phyloP scores from a whole-genome alignment of 2,888 invertebrate genomes.

The Meloe dianella region DNA sequence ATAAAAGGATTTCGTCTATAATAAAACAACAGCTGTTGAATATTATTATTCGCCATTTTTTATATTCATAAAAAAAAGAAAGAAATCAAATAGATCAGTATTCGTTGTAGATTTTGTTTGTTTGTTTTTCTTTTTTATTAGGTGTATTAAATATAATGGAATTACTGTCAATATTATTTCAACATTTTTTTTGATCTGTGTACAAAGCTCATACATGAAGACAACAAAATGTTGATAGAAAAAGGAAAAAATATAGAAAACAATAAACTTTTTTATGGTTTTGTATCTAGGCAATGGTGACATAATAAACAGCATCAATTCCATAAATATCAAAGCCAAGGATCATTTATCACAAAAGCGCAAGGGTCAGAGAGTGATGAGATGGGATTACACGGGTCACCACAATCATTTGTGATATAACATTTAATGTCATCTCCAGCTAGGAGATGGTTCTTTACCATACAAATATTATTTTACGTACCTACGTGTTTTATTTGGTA shows the following conservation, averaged over 20 bases:
- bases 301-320: constrained; percentile 48
- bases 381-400: constrained; percentile 47
- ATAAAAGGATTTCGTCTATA: background rate
- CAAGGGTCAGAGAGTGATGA: background rate
- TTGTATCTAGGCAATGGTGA: constrained; percentile 24
- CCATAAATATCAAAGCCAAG: constrained; percentile 48
- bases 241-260: constrained; percentile 11
- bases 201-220: too few species aligned
- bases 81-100: background rate
- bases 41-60: background rate
- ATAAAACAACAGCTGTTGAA: background rate
- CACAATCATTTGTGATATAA: constrained; percentile 48
- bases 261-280: constrained; percentile 30
- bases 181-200: background rate
- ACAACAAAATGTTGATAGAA: background rate
- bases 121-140: background rate
- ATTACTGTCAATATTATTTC: background rate
- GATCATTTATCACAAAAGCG: constrained; percentile 51
- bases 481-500: background rate
- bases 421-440: constrained; percentile 55
- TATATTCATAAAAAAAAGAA: background rate
- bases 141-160: background rate
- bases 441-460: background rate
- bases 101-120: background rate
- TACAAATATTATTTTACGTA: constrained; percentile 14